Base-by-base conservation (phyloP, 2,888 invertebrate species). In the Dynastes grantii region DNA sequence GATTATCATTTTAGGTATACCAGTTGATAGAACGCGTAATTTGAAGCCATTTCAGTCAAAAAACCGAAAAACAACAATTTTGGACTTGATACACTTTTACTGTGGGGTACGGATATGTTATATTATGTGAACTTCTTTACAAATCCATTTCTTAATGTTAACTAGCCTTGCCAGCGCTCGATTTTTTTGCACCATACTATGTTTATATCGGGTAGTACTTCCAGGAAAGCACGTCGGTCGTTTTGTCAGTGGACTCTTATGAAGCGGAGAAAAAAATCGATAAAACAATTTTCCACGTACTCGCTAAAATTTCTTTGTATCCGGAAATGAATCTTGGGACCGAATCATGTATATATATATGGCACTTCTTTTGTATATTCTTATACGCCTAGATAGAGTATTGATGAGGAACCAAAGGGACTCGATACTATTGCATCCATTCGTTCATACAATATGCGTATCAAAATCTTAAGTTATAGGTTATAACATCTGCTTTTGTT, bases 201-300 rank as follows among this genome's bases (percentile, higher is more conserved):
- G 4, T 40, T 37, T 37, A 22, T 45, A 27, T 27, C 2, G 49
- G 13, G 6, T 1, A 58, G 16, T 58, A 58, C 2, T 58, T 58
- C 16, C 6, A 29, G 29, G n/a, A 63, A 61, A 61, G 73, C 73
- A 13, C 8, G 32, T 32, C 55, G 32, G 29, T 16, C 37, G 22
- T 73, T 73, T 73, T 73, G 58, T 58, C 58, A 37, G 16, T 40
- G 45, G 27, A 68, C 68, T 68, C 55, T 22, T 45, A 27, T 61
- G 61, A 61, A 75, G 29, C 61, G 45, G 61, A 61, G 45, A 75
- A 73, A 75, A 37, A 49, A 75, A 75, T 75, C 73, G 61, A 75
- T 75, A 75, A 75, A 75, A 61, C 61, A 61, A 75, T 75, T 75
- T 75, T 75, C 61, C 45, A 61, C 45, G 49, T 61, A 75, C 61